Conservation (phyloP, 2,797 vertebrate species). For the Megaceryle alcyon region DNA sequence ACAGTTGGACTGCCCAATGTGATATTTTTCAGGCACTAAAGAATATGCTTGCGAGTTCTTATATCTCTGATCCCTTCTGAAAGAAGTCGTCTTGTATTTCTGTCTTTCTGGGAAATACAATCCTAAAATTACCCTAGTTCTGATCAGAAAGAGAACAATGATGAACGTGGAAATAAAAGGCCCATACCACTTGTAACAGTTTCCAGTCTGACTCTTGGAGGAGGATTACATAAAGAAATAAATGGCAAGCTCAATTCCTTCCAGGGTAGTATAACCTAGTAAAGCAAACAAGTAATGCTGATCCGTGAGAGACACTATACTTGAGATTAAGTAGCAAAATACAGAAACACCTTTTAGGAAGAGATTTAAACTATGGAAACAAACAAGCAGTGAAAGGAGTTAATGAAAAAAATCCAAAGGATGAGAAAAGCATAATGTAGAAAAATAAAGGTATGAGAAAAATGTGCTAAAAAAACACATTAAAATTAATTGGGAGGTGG, state of each 20-base stretch:
- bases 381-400: conserved; percentile 8
- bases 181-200: not conserved
- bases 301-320: not conserved
- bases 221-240: not conserved
- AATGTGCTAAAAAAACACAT: not conserved
- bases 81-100: not conserved
- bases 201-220: not conserved
- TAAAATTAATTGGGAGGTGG: not conserved
- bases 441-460: not conserved
- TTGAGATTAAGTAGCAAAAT: conserved; percentile 8
- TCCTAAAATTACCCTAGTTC: not conserved
- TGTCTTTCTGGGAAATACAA: not conserved
- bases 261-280: not conserved
- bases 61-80: not conserved
- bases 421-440: not conserved
- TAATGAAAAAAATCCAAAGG: not conserved
- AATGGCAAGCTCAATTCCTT: not conserved
- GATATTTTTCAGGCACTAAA: not conserved
- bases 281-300: not conserved
- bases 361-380: not conserved
- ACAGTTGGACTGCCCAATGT: not conserved
- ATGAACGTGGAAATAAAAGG: not conserved
- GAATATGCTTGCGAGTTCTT: not conserved
- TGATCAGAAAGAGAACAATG: not conserved
- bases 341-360: not conserved